Base-by-base conservation (phyloP, 1,140 invertebrate species). In the Tetramorium parvispinum region DNA sequence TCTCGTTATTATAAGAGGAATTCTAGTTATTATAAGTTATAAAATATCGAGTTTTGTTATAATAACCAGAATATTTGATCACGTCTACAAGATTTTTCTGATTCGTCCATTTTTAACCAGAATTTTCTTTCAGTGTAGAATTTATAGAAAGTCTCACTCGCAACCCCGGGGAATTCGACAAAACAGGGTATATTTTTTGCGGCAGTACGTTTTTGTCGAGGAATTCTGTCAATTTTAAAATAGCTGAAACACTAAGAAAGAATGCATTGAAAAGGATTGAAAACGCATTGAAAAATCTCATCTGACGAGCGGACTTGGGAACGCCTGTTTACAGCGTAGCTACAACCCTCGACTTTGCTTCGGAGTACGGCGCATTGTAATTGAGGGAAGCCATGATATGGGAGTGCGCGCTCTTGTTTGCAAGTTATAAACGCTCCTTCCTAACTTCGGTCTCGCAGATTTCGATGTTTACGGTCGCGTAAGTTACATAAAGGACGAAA, bases 401-500 rank as follows among this genome's bases (percentile, higher is more conserved):
- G 21, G 16, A 27, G 78, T 55, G 37, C 49, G 49, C 24, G 49
- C 21, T 68, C 51, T 27, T 43, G 65, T 81, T 81, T 55, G 32
- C 51, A 55, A 81, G 46, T 81, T 81, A 43, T 37, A 70, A 81
- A 68, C 49, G 21, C 27, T 16, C 37, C 37, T 53, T 40, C 65
- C 78, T 43, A 81, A 53, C 78, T 81, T 81, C 10, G 6, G 40
- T 65, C 16, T 32, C 78, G 21, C 7, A 24, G 51, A 68, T 81
- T 70, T 57, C 49, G 18, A 24, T 32, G n/a, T 53, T 81, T 53
- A 53, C 46, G n/a, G 24, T 13, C 37, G 16, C 11, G 21, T 24
- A 18, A 81, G 78, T 81, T 27, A 11, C 37, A 70, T 55, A 70
- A 81, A 81, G 49, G 49, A 40, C 21, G 21, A 70, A 57, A 70